Evolutionary conservation across 2,888 invertebrate species (phyloP), one percentile per base, ranked within the genome.

Genomic region (Nomada ferruginata): DNA sequence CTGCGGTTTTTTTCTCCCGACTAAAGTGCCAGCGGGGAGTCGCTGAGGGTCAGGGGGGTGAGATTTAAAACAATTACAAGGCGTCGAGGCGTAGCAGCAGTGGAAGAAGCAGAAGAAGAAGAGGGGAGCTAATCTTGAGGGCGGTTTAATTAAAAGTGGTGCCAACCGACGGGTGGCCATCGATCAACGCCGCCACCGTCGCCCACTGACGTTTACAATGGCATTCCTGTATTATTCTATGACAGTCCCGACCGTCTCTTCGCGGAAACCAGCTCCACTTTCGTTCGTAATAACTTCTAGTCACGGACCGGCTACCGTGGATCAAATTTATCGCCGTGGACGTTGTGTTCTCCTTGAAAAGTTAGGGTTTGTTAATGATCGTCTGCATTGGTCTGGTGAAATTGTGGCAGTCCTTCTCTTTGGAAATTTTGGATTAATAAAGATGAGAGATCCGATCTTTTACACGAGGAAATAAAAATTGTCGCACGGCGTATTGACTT

Each of bases 31-130:
- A 85, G 88, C 89, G 88, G 90, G 84, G 87, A 79, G 85, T 76
- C 77, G 77, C 78, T 63, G 72, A n/a, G 64, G 29, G 61, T 20
- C 10, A 20, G 70, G 82, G 89, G 90, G 91, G 90, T 89, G 92
- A 92, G 93, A 93, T 93, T 93, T 93, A 92, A 93, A 93, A 93
- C 93, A 93, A 93, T 93, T 93, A 93, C 92, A 93, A 91, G 91
- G 90, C 91, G 85, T 85, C 85, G 82, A 75, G 83, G 71, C 70
- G 50, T 15, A n/a, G 65, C 61, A n/a, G 65, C 61, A 18, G 65
- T 15, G 9, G 47, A 20, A 29, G 64, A 26, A 64, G 50, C n/a
- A 50, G 26, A 78, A 77, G 81, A 85, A 85, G 88, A 87, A 83
- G 89, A 89, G 90, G 91, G 90, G 91, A 91, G 91, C 93, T 93